Percentiles rank a stretch among this genome's conserved stretches.
These are phyloP conservation scores for Zeus faber DNA, from an alignment of 2,113 vertebrate species.

Conservation along the genomic window DNA sequence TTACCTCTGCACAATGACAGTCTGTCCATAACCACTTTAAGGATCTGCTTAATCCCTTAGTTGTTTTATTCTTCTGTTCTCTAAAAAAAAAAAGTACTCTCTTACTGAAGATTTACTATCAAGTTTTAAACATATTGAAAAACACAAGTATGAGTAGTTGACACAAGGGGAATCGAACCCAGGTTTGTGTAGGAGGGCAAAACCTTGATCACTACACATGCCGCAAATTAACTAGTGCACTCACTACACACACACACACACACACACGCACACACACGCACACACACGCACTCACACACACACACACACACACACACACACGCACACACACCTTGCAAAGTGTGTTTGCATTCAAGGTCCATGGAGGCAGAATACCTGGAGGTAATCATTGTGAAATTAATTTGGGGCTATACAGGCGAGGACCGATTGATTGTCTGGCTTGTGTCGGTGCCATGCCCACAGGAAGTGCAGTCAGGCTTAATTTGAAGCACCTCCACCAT, in stretches of 20 bases:
- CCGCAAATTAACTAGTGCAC: constrained; percentile 6
- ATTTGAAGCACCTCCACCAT: constrained; percentile 23
- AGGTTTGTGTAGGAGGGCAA: too few relatives aligned
- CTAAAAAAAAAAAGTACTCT: too few relatives aligned
- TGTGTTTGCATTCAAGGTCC: constrained; percentile 52
- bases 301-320: constrained; percentile 4
- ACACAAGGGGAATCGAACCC: too few relatives aligned
- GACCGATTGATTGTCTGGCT: constrained; percentile 48
- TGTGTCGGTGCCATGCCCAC: constrained; percentile 25
- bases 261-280: too few relatives aligned
- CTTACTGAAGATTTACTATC: too few relatives aligned
- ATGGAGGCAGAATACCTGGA: constrained; percentile 39
- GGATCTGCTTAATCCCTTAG: too few relatives aligned
- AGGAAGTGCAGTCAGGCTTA: constrained; percentile 30
- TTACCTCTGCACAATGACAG: too few relatives aligned
- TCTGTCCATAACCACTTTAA: too few relatives aligned
- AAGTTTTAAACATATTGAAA: too few relatives aligned
- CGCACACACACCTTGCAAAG: constrained; percentile 10
- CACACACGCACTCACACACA: not conserved
- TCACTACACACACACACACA: constrained; percentile 2
- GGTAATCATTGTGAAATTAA: constrained; percentile 53
- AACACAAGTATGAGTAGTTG: too few relatives aligned
- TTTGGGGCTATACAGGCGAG: constrained; percentile 38
- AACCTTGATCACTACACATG: too few relatives aligned
- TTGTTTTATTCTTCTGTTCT: too few relatives aligned